phyloP scores from a whole-genome alignment of 2,113 vertebrate species.

The Lynx canadensis region DNA sequence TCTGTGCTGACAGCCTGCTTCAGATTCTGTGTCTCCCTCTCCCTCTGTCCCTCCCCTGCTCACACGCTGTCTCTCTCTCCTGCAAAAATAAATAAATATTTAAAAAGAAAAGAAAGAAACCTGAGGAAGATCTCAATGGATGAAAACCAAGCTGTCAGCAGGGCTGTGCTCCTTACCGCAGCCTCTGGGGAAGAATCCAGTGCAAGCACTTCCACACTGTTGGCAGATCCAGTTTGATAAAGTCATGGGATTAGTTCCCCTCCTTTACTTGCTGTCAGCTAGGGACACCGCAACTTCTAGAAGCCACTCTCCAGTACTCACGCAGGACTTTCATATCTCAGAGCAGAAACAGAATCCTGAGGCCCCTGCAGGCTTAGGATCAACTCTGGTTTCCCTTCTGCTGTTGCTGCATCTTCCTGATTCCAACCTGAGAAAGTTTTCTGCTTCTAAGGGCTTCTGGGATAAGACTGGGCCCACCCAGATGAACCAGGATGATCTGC shows the following conservation, averaged over 20 bases:
- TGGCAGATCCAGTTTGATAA: not conserved
- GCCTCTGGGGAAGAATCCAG: not conserved
- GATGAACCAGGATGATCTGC: not conserved
- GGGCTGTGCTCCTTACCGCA: not conserved
- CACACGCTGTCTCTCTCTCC: too few species aligned
- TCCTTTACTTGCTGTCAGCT: not conserved
- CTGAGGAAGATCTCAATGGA: not conserved
- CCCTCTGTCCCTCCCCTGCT: too few species aligned
- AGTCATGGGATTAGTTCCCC: not conserved
- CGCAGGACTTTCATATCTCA: not conserved
- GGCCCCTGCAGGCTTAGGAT: not conserved
- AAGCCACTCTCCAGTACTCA: not conserved
- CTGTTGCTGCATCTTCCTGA: not conserved
- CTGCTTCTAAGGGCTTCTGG: not conserved
- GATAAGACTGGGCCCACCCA: not conserved
- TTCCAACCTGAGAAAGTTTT: not conserved
- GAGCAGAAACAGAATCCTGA: not conserved
- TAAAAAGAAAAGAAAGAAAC: not conserved
- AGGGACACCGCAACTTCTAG: not conserved
- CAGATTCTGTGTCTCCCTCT: too few species aligned
- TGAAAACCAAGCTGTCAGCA: not conserved
- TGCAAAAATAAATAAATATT: too few species aligned
- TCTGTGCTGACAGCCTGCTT: too few species aligned
- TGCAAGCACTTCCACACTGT: accelerated
- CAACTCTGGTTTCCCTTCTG: not conserved